Evolutionary conservation across 2,113 vertebrate genomes (phyloP), one percentile per base, ranked within the genome.

Genomic region (Plectropomus leopardus): DNA sequence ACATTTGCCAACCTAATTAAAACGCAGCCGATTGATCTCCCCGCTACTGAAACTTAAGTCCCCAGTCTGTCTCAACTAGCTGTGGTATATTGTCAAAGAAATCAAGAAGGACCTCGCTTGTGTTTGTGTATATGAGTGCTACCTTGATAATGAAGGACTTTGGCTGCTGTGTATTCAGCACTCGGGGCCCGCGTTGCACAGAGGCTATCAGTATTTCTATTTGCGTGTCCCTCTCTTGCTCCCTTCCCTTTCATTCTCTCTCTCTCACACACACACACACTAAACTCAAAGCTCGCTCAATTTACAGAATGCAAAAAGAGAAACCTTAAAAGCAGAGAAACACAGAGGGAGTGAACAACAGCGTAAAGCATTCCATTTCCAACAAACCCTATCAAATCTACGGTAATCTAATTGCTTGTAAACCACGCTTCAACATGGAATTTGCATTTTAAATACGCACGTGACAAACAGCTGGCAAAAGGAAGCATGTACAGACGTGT

Each of bases 1-100:
- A 81, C 68, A 87, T 87, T 65, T 87, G 36, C 80, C 78, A 78
- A 60, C 80, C 73, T 81, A 86, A 92, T 88, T 88, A 86, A 90
- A 86, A 53, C 17, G 15, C 23, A 84, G 21, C 24, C 16, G 72
- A 90, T 73, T 68, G 67, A 86, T 92, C 89, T 88, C 45, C 11
- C 47, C 45, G 23, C 63, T 32, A 63, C 68, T 71, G 40, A 78
- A 83, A 78, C 63, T 73, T 21, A 61, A 55, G 63, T 69, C 67
- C 59, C 77, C 76, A 74, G 69, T 86, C 72, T 81, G 82, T 89
- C 83, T 80, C 36, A 85, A 86, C 72, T 60, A 74, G 74, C 79
- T 36, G 63, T n/a, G 48, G 54, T 71, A 24, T 50, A 82, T 74
- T 60, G 70, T 85, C 72, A 80, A 74, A 55, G 58, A 86, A 34